phyloP scores from a whole-genome alignment of 2,888 invertebrate genomes.

The Morpho achilles region DNA sequence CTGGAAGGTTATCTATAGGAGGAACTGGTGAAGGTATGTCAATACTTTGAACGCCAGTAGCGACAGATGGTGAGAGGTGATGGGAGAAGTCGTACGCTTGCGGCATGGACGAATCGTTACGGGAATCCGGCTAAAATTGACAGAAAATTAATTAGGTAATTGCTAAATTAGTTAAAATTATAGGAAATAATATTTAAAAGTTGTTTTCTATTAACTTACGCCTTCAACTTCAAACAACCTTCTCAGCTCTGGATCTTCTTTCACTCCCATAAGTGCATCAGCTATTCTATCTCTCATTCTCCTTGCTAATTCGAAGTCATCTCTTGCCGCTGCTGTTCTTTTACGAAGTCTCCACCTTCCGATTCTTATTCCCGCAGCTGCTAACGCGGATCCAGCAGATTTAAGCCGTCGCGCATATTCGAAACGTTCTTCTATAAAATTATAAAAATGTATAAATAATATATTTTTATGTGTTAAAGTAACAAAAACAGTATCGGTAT shows the following conservation, averaged over 20 bases:
- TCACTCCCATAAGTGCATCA: conserved; percentile 87
- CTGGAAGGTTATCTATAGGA: conserved; percentile 48
- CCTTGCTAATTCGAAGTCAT: conserved; percentile 95
- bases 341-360: conserved; percentile 96
- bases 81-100: conserved; percentile 74
- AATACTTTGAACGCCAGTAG: conserved; percentile 56
- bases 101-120: conserved; percentile 81
- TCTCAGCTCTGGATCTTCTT: conserved; percentile 85
- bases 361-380: conserved; percentile 92
- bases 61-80: conserved; percentile 66
- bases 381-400: conserved; percentile 89
- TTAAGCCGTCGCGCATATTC: conserved; percentile 96
- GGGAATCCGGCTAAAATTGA: conserved; percentile 64
- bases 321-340: conserved; percentile 92
- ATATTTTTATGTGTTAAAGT: too few relatives aligned
- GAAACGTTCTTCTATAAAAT: conserved; percentile 88
- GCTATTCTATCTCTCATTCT: conserved; percentile 94
- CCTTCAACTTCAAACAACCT: conserved; percentile 89
- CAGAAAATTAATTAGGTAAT: not conserved
- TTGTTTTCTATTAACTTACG: conserved; percentile 57
- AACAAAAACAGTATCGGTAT: too few relatives aligned
- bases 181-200: too few relatives aligned
- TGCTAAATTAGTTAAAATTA: too few relatives aligned
- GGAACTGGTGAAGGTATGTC: conserved; percentile 73
- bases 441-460: not conserved